These are phyloP conservation scores for Mantis religiosa DNA, from an alignment of 2,888 invertebrate species.

Conservation along the genomic window DNA sequence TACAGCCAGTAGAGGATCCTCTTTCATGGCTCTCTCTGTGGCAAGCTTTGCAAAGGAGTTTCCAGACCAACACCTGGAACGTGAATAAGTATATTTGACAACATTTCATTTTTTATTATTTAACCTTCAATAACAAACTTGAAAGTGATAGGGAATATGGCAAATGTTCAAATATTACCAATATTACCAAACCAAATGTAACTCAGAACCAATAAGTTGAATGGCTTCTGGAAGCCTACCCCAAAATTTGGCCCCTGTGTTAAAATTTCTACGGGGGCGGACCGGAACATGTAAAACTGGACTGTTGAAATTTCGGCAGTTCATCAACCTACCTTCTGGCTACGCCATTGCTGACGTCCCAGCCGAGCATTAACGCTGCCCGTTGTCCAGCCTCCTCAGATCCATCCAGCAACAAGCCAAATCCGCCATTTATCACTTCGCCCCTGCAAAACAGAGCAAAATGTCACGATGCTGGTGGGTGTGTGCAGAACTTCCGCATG, in stretches of 20 bases:
- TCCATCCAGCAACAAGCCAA: slow-evolving; percentile 58
- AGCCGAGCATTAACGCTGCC: slow-evolving; percentile 50
- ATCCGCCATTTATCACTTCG: slow-evolving; percentile 61
- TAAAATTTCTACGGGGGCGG: background rate
- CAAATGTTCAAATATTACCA: no score
- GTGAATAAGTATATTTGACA: no score
- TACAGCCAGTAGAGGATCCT: slow-evolving; percentile 47
- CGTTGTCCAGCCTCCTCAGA: slow-evolving; percentile 46
- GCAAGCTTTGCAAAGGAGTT: slow-evolving; percentile 51
- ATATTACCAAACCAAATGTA: no score
- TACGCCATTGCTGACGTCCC: slow-evolving; percentile 61
- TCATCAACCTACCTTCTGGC: slow-evolving; percentile 34
- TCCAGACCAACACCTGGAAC: slow-evolving; percentile 53
- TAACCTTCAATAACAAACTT: no score
- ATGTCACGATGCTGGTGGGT: background rate
- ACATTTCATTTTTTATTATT: no score
- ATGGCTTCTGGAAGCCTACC: background rate
- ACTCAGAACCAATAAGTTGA: no score
- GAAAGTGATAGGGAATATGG: no score
- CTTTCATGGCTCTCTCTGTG: slow-evolving; percentile 48
- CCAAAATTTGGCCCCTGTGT: background rate
- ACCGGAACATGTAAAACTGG: background rate
- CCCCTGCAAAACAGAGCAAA: slow-evolving; percentile 43
- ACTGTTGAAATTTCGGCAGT: background rate
- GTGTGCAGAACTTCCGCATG: no score